phyloP scores from a whole-genome alignment of 2,888 invertebrate genomes.

The Tinea pellionella region DNA sequence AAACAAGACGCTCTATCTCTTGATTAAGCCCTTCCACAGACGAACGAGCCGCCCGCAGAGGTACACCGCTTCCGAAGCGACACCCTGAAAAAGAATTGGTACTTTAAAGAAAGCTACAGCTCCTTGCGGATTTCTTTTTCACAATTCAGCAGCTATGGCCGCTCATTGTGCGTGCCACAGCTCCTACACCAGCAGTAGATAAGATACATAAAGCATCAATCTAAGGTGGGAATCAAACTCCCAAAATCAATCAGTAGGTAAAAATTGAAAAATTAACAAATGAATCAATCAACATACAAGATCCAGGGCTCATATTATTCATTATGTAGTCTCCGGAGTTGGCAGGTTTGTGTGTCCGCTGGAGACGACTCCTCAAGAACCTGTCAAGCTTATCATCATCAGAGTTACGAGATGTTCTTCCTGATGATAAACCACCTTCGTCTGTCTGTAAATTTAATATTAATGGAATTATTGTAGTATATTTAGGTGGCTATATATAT shows the following conservation, averaged over 20 bases:
- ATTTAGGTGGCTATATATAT: too few species aligned
- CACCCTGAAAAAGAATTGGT: conserved; percentile 52
- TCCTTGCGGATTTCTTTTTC: too few species aligned
- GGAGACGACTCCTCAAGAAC: conserved; percentile 55
- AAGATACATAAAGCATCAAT: too few species aligned
- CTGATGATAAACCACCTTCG: conserved; percentile 54
- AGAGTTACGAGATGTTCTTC: conserved; percentile 61
- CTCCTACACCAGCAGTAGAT: too few species aligned
- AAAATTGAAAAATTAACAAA: too few species aligned
- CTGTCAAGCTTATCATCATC: conserved; percentile 72
- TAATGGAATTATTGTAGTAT: not conserved
- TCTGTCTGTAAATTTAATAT: conserved; percentile 76
- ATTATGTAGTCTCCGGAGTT: conserved; percentile 49
- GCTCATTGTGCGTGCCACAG: too few species aligned
- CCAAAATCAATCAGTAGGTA: too few species aligned
- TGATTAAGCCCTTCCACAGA: conserved; percentile 90
- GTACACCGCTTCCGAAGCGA: conserved; percentile 56
- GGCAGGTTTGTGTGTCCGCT: conserved; percentile 50
- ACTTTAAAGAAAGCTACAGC: too few species aligned
- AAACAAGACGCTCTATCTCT: conserved; percentile 85
- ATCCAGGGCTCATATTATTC: conserved; percentile 57
- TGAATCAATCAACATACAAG: conserved; percentile 40
- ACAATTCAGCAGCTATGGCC: too few species aligned
- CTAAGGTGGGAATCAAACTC: too few species aligned
- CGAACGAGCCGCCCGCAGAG: conserved; percentile 79